phyloP scores from a whole-genome alignment of 2,797 vertebrate genomes.

The Sarcophilus harrisii region DNA sequence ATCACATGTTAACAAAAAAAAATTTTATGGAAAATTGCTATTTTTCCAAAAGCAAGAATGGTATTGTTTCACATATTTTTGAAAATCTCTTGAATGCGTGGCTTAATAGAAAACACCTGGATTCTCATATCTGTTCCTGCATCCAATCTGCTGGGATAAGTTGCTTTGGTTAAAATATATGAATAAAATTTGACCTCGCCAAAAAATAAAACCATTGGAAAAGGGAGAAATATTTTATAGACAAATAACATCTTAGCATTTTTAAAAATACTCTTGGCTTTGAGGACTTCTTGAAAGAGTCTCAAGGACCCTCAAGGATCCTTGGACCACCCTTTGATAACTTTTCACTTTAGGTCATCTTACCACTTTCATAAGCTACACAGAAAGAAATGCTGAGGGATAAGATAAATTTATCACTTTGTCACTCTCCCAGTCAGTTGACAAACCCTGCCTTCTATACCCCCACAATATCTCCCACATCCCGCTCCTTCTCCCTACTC shows the following conservation, averaged over 20 bases:
- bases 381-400: not conserved
- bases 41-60: not conserved
- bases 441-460: not conserved
- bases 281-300: not conserved
- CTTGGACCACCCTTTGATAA: not conserved
- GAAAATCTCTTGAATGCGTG: not conserved
- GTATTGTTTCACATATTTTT: not conserved
- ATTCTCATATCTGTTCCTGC: not conserved
- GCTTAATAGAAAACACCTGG: not conserved
- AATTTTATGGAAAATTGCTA: not conserved
- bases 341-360: not conserved
- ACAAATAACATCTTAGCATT: not conserved
- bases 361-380: not conserved
- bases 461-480: not conserved
- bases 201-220: not conserved
- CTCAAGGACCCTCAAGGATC: no score
- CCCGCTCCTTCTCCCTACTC: not conserved
- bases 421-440: not conserved
- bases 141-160: not conserved
- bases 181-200: not conserved
- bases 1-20: not conserved
- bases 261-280: not conserved
- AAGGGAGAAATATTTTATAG: not conserved
- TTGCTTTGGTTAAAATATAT: not conserved
- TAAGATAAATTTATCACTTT: no score